Conservation (phyloP, 2,888 invertebrate genomes). For the Philhelius pedissequus region DNA sequence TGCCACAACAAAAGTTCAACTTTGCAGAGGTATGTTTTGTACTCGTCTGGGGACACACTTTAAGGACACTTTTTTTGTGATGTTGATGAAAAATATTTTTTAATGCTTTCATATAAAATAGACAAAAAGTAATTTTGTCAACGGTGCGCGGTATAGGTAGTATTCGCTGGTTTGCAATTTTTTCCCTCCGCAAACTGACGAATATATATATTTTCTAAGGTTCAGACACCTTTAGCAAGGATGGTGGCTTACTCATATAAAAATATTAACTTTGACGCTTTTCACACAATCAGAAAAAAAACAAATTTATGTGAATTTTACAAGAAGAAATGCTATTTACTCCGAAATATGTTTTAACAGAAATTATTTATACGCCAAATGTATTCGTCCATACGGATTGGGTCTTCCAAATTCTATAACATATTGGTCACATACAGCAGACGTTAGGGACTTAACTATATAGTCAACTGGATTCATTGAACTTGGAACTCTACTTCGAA, state of each 20-base stretch:
- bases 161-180: slow-evolving; percentile 28
- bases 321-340: background rate
- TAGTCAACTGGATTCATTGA: no score
- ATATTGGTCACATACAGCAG: no score
- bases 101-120: slow-evolving; percentile 60
- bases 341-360: no score
- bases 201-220: slow-evolving; percentile 19
- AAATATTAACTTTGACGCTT: slow-evolving; percentile 58
- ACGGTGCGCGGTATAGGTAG: background rate
- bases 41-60: background rate
- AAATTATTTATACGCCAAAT: no score
- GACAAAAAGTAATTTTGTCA: slow-evolving; percentile 64
- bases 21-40: background rate
- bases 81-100: slow-evolving; percentile 44
- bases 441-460: no score
- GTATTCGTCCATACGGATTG: no score
- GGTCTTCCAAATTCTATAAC: no score
- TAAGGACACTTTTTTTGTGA: slow-evolving; percentile 15
- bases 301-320: background rate
- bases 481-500: no score
- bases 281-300: background rate
- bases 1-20: slow-evolving; percentile 41
- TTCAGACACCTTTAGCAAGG: slow-evolving; percentile 61
- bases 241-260: slow-evolving; percentile 62
- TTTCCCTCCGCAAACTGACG: background rate